Evolutionary conservation across 2,888 invertebrate species (phyloP).

Genomic region (Andrena chrysosceles): DNA sequence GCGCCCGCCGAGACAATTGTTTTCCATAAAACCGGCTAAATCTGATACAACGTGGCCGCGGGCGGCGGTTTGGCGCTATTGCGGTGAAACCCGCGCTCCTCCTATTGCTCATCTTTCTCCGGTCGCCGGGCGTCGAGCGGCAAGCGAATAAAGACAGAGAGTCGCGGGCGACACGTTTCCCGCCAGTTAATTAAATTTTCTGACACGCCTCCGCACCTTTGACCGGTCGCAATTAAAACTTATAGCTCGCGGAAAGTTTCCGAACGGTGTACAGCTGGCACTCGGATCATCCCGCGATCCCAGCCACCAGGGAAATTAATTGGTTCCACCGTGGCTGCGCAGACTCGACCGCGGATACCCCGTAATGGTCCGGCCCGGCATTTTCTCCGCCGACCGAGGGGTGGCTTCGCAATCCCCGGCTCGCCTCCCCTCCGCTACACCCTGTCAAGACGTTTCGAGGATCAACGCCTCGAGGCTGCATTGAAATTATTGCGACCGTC

Average conservation of each 20-base stretch:
- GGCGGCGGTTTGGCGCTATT: background rate
- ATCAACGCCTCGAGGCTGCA: constrained; percentile 8
- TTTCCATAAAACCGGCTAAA: constrained; percentile 45
- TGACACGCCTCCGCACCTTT: constrained; percentile 57
- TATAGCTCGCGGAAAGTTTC: constrained; percentile 55
- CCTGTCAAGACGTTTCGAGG: constrained; percentile 23
- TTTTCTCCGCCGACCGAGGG: background rate
- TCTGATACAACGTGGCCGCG: constrained; percentile 45
- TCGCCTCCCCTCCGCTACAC: background rate
- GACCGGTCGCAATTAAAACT: constrained; percentile 66
- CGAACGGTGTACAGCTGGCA: background rate
- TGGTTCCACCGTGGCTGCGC: constrained; percentile 42
- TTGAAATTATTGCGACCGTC: constrained; percentile 14
- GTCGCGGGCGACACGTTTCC: constrained; percentile 34
- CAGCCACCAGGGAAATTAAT: constrained; percentile 54
- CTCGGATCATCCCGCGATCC: constrained; percentile 26
- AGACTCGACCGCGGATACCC: constrained; percentile 27
- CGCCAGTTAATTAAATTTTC: constrained; percentile 66
- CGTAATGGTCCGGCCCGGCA: background rate
- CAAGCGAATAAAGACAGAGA: constrained; percentile 29
- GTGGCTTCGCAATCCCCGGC: background rate
- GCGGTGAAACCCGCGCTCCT: background rate
- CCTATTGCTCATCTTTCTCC: background rate
- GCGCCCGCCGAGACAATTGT: constrained; percentile 39
- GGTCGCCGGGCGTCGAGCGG: too few species aligned